These are phyloP conservation scores for Dolichopus griseipennis DNA, from an alignment of 2,888 invertebrate genomes.

Conservation along the genomic window DNA sequence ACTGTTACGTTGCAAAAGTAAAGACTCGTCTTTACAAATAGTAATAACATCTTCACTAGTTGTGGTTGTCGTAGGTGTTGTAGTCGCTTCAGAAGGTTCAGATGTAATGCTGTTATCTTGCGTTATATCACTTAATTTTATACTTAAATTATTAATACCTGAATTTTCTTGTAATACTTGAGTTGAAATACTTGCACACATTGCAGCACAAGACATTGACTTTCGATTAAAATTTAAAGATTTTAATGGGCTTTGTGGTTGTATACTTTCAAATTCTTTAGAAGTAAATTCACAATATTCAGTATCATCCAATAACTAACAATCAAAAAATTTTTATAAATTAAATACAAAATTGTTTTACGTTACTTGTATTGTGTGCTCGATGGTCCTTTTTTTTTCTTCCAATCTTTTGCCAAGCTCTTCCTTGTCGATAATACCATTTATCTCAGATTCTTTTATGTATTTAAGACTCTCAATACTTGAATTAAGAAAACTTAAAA, in stretches of 20 bases:
- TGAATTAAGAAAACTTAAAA: slow-evolving; percentile 61
- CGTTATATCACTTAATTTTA: slow-evolving; percentile 34
- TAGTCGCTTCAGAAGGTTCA: slow-evolving; percentile 40
- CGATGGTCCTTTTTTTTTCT: slow-evolving; percentile 51
- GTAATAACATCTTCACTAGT: slow-evolving; percentile 43
- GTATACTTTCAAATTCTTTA: neutral
- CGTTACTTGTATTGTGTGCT: slow-evolving; percentile 24
- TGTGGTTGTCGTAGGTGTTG: slow-evolving; percentile 37
- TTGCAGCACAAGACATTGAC: slow-evolving; percentile 42
- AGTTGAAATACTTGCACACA: slow-evolving; percentile 31
- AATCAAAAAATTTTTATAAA: neutral
- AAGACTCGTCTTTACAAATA: slow-evolving; percentile 39
- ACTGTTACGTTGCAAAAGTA: slow-evolving; percentile 26
- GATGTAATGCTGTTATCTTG: slow-evolving; percentile 43
- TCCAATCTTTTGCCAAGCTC: slow-evolving; percentile 55
- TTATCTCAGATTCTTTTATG: slow-evolving; percentile 40
- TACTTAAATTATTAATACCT: slow-evolving; percentile 34
- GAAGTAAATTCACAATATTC: neutral
- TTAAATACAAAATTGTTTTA: neutral
- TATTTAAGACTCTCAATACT: slow-evolving; percentile 54
- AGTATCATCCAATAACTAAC: neutral
- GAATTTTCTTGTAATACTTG: slow-evolving; percentile 39
- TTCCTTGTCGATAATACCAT: slow-evolving; percentile 44
- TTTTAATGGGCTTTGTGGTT: slow-evolving; percentile 30
- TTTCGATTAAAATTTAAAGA: slow-evolving; percentile 39